Base-by-base conservation (phyloP, 2,797 vertebrate genomes). In the Cossypha heuglini region DNA sequence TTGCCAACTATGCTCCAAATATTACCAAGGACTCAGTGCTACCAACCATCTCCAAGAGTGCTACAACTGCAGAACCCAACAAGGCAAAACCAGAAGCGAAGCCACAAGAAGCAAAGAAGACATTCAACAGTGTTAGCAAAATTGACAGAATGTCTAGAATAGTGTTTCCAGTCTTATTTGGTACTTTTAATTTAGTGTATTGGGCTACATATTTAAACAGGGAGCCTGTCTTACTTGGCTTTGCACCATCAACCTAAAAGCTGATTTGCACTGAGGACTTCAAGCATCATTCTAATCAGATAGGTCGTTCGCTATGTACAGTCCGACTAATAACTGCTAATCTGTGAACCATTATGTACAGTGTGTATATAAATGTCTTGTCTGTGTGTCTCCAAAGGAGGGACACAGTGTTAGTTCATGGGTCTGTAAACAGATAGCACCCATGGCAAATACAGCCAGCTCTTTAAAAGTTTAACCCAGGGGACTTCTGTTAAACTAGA, bases 81-180 rank as follows among this genome's bases (percentile, higher is more conserved):
- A 98, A 98, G 96, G 97, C 97, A 93, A 98, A 98, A 66, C 98
- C 98, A 1, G 98, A 98, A 68, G 97, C 97, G 2, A 99, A 99
- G 96, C 98, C 97, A 37, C 98, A 97, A 0, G 99, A 99, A 77
- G 98, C 98, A 94, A 99, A 99, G 98, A 99, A 99, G 98, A 99
- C 99, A 21, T 99, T 99, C 98, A 99, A 99, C 98, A 99, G 99
- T 24, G 99, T 99, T 86, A 99, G 99, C 98, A 99, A 99, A 98
- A 99, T 99, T 78, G 99, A 99, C 98, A 98, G 99, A 98, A 99
- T 99, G 98, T 99, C 99, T 92, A 98, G 99, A 97, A 99, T 99
- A 98, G 98, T 99, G 96, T 99, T 99, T 96, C 99, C 99, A 7
- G 98, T 99, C 94, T 98, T 99, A 96, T 99, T 99, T 94, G 98